Percentiles rank a stretch among this genome's conserved stretches.
These are phyloP conservation scores for Busseola fusca DNA, from an alignment of 2,888 invertebrate genomes.

Conservation along the genomic window DNA sequence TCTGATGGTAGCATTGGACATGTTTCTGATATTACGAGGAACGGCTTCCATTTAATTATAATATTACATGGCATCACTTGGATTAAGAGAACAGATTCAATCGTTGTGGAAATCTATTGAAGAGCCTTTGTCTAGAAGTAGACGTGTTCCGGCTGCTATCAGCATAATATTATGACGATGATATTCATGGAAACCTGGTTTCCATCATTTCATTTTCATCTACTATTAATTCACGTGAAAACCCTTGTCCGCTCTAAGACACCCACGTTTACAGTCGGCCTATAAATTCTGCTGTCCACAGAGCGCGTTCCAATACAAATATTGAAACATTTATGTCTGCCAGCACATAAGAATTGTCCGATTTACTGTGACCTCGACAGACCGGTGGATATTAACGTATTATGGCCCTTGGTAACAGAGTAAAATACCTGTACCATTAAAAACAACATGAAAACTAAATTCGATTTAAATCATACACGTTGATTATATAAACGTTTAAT, in stretches of 20 bases:
- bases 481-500: conserved; percentile 52
- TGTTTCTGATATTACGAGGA: not conserved
- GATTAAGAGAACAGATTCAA: not conserved
- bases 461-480: conserved; percentile 51
- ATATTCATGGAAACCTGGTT: conserved; percentile 24
- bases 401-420: conserved; percentile 29
- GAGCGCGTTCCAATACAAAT: conserved; percentile 13
- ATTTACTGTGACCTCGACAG: conserved; percentile 36
- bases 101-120: conserved; percentile 23
- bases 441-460: conserved; percentile 51
- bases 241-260: not conserved
- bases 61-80: conserved; percentile 24
- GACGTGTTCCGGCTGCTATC: conserved; percentile 7
- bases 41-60: conserved; percentile 28
- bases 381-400: conserved; percentile 29
- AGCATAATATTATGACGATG: conserved; percentile 17
- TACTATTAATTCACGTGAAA: conserved; percentile 2
- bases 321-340: conserved; percentile 25
- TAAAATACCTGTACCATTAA: conserved; percentile 50
- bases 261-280: conserved; percentile 18
- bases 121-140: not conserved
- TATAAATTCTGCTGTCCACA: conserved; percentile 19
- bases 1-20: not conserved
- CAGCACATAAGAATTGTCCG: conserved; percentile 23
- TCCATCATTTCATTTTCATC: too few species aligned